Conservation (phyloP, 2,113 vertebrate genomes). For the Crotophaga sulcirostris region DNA sequence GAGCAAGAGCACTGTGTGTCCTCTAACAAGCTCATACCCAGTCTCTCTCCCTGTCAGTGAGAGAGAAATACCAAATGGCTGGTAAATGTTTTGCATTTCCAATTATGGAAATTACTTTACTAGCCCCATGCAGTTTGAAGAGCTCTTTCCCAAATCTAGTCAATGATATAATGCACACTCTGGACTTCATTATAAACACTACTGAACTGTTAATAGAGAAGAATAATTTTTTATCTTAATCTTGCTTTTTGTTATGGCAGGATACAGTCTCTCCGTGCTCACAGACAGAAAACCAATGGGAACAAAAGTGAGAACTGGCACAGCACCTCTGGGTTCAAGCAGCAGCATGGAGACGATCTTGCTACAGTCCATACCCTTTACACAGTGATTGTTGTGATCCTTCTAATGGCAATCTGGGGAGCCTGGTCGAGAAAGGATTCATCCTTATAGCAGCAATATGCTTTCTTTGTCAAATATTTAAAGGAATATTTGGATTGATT, state of each 20-base stretch:
- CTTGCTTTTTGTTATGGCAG: constrained; percentile 55
- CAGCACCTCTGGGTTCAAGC: constrained; percentile 22
- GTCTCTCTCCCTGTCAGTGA: constrained; percentile 22
- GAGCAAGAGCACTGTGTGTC: neutral
- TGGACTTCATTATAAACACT: neutral
- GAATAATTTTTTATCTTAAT: neutral
- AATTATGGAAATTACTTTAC: constrained; percentile 41
- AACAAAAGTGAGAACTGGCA: constrained; percentile 41
- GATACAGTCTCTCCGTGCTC: constrained; percentile 74
- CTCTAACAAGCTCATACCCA: neutral
- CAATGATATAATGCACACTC: neutral
- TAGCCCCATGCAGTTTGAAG: neutral
- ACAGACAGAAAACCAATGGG: constrained; percentile 52
- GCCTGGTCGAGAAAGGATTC: constrained; percentile 66
- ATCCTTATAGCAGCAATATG: neutral
- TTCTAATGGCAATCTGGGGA: constrained; percentile 68
- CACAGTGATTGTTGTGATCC: constrained; percentile 62
- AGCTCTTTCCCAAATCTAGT: constrained; percentile 24
- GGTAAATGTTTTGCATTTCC: constrained; percentile 35
- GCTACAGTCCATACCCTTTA: constrained; percentile 44
- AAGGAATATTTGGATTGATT: neutral
- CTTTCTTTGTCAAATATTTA: neutral
- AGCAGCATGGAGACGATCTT: constrained; percentile 43
- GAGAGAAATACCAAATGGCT: constrained; percentile 47
- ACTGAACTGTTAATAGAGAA: neutral